Base-by-base conservation (phyloP, 2,888 invertebrate species). In the Lepidochrysops patricia region DNA sequence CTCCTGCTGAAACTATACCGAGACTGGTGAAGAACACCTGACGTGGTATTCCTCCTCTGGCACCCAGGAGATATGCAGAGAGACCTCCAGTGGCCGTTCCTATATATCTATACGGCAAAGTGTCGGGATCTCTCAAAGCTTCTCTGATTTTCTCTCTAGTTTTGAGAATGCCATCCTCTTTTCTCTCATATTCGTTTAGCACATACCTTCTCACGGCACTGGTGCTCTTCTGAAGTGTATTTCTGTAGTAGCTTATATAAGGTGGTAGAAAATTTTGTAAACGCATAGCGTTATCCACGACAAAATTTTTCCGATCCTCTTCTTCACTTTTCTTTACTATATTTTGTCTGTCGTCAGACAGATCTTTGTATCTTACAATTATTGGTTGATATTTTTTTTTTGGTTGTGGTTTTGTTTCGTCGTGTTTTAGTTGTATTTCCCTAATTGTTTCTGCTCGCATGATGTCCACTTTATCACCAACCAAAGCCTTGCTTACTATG, bases 301-400 rank as follows among this genome's bases (percentile, higher is more conserved):
- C 74, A 34, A 81, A 81, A 61, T 68, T 75, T 0, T 67, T 57
- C 52, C 70, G 63, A 0, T 72, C 68, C 52, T 65, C 74, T 0
- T 70, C 0, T 3, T 74, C 74, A 0, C 80, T 73, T 60, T 82
- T 80, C 62, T 83, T 84, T 1, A 78, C 76, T 7, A 68, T 66
- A 58, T 84, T 82, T 0, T 82, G 84, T 1, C 71, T 67, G 54
- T 71, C 60, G 67, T 85, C 15, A 0, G 84, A 79, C 0, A 87
- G 63, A 2, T 86, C 84, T 60, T 71, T 73, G 57, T 76, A 82
- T 61, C 72, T 82, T 82, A 84, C 84, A 2, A 71, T 70, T 0
- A 82, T 79, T 0, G 84, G 84, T 58, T 64, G 77, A 43, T 43
- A 43, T 43, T 43, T 19, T 43, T 19, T 43, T 34, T 69, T 60